phyloP scores from a whole-genome alignment of 1,140 invertebrate species.

The Augochlora pura region DNA sequence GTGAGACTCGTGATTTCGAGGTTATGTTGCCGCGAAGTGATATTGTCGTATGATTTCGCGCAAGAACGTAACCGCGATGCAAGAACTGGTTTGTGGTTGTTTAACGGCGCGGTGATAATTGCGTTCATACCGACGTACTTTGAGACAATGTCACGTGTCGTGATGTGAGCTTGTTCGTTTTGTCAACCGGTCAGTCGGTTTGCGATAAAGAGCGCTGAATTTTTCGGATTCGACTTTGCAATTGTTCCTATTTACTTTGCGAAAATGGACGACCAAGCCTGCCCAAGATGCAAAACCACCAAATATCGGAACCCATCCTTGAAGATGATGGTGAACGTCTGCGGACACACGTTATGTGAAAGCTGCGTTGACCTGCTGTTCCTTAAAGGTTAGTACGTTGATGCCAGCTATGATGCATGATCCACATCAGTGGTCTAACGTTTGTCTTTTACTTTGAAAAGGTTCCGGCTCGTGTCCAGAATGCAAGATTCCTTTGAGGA shows the following conservation, averaged over 20 bases:
- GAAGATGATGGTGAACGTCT: slow-evolving; percentile 98
- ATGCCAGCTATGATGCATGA: background rate
- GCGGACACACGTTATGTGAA: slow-evolving; percentile 98
- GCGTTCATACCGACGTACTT: background rate
- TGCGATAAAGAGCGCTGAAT: background rate
- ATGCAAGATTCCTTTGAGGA: slow-evolving; percentile 91
- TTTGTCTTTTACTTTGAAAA: slow-evolving; percentile 72
- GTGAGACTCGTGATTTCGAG: slow-evolving; percentile 6
- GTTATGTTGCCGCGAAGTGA: slow-evolving; percentile 35
- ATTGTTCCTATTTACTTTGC: background rate
- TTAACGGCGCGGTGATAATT: background rate
- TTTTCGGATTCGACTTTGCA: background rate
- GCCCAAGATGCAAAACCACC: slow-evolving; percentile 98
- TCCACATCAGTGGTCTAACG: background rate
- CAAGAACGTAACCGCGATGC: slow-evolving; percentile 12
- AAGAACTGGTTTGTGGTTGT: background rate
- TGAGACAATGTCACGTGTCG: slow-evolving; percentile 1
- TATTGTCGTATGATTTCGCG: background rate
- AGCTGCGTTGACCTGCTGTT: slow-evolving; percentile 97
- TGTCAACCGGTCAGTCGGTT: background rate
- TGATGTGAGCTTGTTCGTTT: slow-evolving; percentile 2
- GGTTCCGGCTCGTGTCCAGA: slow-evolving; percentile 96
- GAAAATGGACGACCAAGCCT: slow-evolving; percentile 93
- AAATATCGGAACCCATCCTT: slow-evolving; percentile 98
- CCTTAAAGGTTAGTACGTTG: slow-evolving; percentile 88